Base-by-base conservation (phyloP, 2,888 invertebrate genomes). In the Gortyna flavago region DNA sequence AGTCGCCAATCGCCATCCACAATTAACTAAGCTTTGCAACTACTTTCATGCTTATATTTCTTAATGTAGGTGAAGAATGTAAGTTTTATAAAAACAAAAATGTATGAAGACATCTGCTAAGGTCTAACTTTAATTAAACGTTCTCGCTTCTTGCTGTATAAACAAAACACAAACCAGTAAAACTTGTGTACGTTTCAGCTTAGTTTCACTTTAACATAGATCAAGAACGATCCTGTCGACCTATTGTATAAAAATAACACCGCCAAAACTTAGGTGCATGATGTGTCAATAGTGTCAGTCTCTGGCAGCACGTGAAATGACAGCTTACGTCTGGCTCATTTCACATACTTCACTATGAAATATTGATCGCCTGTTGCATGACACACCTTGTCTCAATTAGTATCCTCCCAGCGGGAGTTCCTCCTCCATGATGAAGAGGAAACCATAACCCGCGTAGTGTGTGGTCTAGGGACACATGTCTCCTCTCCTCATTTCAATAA, bases 401-500 rank as follows among this genome's bases (percentile, higher is more conserved):
- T 41, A 6, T 18, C 29, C n/a, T 21, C 77, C n/a, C 85, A 70
- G 77, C 72, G 66, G 85, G 77, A 54, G 72, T 21, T n/a, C n/a
- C 38, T 64, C n/a, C 38, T 48, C 21, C 65, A 9, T 41, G 32
- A 64, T 69, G 70, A 44, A 32, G 38, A 16, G 29, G 8, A 64
- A 35, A 57, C 64, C 71, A 73, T 71, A 38, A 35, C 25, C 29
- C 51, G 57, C 84, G 13, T 83, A 84, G 84, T 85, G 85, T 85
- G 85, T 85, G 85, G 85, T 86, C 85, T 74, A 72, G 69, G 51
- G 80, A 66, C 86, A 81, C 48, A 71, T 86, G 84, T 86, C 67
- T 77, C 71, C 57, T 73, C 71, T 78, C 72, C 77, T 86, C 83
- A 85, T 85, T 84, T 86, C 78, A 85, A 85, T 85, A 85, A 85